These are phyloP conservation scores for Aphaenogaster ashmeadi DNA, from an alignment of 1,140 invertebrate species.

Conservation along the genomic window DNA sequence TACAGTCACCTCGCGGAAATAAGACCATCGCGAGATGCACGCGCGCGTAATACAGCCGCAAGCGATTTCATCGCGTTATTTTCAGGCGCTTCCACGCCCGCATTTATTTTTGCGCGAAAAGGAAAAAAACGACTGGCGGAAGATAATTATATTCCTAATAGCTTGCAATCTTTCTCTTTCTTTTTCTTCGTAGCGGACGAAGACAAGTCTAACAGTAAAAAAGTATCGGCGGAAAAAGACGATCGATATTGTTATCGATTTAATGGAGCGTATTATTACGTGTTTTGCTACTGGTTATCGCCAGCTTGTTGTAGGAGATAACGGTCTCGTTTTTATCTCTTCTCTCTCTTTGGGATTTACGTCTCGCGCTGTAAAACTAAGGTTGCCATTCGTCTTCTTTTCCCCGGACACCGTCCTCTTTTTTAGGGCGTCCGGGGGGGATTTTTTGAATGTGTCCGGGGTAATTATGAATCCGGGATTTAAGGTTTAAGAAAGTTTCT, in stretches of 20 bases:
- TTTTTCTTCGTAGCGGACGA: constrained; percentile 13
- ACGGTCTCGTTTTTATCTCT: neutral
- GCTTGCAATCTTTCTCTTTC: neutral
- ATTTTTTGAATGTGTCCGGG: too few species aligned
- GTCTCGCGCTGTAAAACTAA: neutral
- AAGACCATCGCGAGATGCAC: neutral
- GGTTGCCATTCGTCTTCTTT: too few species aligned
- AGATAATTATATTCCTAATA: constrained; percentile 11
- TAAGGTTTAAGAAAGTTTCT: too few species aligned
- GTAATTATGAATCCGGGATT: too few species aligned
- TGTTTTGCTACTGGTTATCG: constrained; percentile 26
- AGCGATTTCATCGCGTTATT: constrained; percentile 57
- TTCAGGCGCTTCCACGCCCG: neutral
- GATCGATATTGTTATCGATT: constrained; percentile 3
- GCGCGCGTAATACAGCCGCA: constrained; percentile 25
- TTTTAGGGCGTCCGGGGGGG: too few species aligned
- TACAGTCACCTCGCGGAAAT: neutral
- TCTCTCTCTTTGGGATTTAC: constrained; percentile 1
- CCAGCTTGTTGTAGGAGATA: constrained; percentile 9
- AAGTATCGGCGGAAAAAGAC: neutral
- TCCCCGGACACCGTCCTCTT: too few species aligned
- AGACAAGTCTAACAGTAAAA: neutral
- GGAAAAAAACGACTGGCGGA: neutral
- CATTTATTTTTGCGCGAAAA: constrained; percentile 65
- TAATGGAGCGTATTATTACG: constrained; percentile 14